These are phyloP conservation scores for Cyclopterus lumpus DNA, from an alignment of 2,797 vertebrate species.

Conservation along the genomic window DNA sequence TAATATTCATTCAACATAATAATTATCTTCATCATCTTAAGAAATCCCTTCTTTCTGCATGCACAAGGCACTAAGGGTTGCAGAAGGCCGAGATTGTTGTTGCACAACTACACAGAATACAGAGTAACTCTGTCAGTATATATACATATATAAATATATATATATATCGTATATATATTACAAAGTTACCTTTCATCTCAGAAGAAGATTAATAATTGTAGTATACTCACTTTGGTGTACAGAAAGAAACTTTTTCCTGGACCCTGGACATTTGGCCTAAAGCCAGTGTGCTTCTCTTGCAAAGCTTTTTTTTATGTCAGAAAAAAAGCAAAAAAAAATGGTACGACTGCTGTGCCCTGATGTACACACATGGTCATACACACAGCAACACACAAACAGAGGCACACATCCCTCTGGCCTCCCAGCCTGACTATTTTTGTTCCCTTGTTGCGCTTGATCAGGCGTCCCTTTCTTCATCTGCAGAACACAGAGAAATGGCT, in stretches of 20 bases:
- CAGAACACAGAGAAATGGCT: constrained; percentile 74
- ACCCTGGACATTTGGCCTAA: constrained; percentile 58
- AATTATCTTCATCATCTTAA: not conserved
- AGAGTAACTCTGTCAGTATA: not conserved
- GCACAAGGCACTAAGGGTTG: not conserved
- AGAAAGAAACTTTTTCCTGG: constrained; percentile 56
- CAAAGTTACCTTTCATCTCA: constrained; percentile 53
- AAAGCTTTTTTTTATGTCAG: constrained; percentile 28
- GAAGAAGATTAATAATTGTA: constrained; percentile 48
- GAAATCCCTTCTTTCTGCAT: not conserved
- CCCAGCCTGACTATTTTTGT: constrained; percentile 56
- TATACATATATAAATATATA: not conserved
- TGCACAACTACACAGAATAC: not conserved
- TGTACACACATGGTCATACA: constrained; percentile 42
- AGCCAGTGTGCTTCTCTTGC: constrained; percentile 48
- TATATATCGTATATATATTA: not conserved
- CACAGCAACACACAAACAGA: constrained; percentile 43
- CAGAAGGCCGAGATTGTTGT: not conserved
- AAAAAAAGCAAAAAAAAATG: constrained; percentile 41
- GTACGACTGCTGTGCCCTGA: constrained; percentile 42
- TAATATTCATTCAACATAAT: not conserved
- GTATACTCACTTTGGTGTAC: constrained; percentile 37
- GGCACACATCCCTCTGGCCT: constrained; percentile 69
- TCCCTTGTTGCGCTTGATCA: constrained; percentile 78
- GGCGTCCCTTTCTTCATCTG: constrained; percentile 74